Base-by-base conservation (phyloP, 2,888 invertebrate genomes). In the Melinaea menophilus region DNA sequence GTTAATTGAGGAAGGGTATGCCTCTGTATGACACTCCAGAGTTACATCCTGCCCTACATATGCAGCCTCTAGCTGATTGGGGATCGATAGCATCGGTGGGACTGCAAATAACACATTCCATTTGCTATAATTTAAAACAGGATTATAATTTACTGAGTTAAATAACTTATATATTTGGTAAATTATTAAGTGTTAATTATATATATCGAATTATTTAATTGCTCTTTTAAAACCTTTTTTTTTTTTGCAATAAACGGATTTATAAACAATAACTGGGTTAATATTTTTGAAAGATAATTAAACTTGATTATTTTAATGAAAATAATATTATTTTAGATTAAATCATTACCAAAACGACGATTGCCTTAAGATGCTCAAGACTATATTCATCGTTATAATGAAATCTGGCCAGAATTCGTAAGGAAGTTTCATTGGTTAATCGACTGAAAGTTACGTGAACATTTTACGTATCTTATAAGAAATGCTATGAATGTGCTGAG, bases 71-170 rank as follows among this genome's bases (percentile, higher is more conserved):
- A 97, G 92, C 88, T 97, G 97, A 89, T 97, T 97, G 59, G 97
- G 96, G 81, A 98, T 97, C 72, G 97, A 96, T 80, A 98, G 92
- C 97, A 97, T 97, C 66, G 97, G 97, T 46, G 97, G 97, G 93
- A 98, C 97, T 97, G 90, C 58, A 71, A 57, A 63, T 45, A 64
- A 58, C 45, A 61, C 47, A 64, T 63, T 60, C 46, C 59, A 63
- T 60, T 63, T 60, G 56, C 61, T 48, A 48, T 51, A 56, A 56
- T 56, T 61, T 56, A 33, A 33, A 61, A 34, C 37, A 37, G 48
- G 51, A 61, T 37, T 37, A 37, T 33, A 37, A 41, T 11, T 33
- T 56, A 37, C 12, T 11, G 37, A 48, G 35, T 56, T 51, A 41
- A 41, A 37, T 41, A 37, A 41, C 31, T 31, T 22, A 22, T 22